These are phyloP conservation scores for Ophraella communa DNA, from an alignment of 2,888 invertebrate species.

Conservation along the genomic window DNA sequence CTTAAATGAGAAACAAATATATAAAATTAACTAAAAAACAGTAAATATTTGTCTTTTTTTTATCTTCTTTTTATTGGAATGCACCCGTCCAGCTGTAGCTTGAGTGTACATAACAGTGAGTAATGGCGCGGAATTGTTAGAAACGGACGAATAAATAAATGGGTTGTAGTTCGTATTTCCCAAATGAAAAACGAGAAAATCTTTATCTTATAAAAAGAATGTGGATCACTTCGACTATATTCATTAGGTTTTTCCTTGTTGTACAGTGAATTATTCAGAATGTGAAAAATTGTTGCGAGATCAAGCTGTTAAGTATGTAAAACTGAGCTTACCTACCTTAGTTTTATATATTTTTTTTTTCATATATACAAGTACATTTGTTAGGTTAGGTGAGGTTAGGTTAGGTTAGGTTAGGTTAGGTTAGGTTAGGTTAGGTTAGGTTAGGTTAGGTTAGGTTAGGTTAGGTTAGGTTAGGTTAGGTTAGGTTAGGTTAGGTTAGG, in stretches of 20 bases:
- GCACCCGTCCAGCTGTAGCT: slow-evolving; percentile 1
- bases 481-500: too few relatives aligned
- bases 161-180: slow-evolving; percentile 5
- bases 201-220: not conserved
- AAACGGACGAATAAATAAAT: slow-evolving; percentile 18
- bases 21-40: slow-evolving; percentile 1
- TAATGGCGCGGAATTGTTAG: slow-evolving; percentile 22
- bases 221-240: not conserved
- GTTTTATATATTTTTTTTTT: too few relatives aligned
- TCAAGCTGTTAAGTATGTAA: too few relatives aligned
- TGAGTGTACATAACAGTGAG: slow-evolving; percentile 26
- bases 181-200: slow-evolving; percentile 19
- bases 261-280: not conserved
- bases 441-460: too few relatives aligned
- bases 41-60: slow-evolving; percentile 15
- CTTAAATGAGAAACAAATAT: slow-evolving; percentile 9
- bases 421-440: too few relatives aligned
- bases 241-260: not conserved
- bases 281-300: too few relatives aligned
- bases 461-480: too few relatives aligned
- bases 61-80: slow-evolving; percentile 24
- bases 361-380: too few relatives aligned
- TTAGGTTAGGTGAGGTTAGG: too few relatives aligned
- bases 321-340: too few relatives aligned
- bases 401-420: too few relatives aligned